These are phyloP conservation scores for Probaryconus sp. DNA, from an alignment of 1,140 invertebrate genomes.

Conservation along the genomic window DNA sequence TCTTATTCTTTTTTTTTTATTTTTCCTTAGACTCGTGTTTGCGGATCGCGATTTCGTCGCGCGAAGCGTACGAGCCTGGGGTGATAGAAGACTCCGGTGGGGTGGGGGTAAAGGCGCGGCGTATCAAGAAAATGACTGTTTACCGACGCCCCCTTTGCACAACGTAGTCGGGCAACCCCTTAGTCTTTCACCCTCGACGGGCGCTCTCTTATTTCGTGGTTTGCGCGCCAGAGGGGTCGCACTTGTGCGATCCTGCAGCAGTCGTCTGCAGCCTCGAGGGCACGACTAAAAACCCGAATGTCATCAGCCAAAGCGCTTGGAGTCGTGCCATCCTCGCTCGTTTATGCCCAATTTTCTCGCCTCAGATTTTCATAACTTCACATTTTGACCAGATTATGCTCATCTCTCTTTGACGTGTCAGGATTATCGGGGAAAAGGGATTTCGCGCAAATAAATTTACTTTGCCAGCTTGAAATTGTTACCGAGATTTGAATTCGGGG, in stretches of 20 bases:
- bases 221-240: conserved; percentile 41
- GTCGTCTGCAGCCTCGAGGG: conserved; percentile 46
- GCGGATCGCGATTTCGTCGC: conserved; percentile 12
- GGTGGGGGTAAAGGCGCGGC: conserved; percentile 51
- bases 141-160: conserved; percentile 59
- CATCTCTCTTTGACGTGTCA: conserved; percentile 8
- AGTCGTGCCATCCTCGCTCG: conserved; percentile 34
- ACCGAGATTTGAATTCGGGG: no score
- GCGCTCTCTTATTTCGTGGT: conserved; percentile 32
- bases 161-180: conserved; percentile 48
- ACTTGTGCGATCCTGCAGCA: neutral
- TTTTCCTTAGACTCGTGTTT: neutral
- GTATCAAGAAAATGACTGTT: conserved; percentile 67
- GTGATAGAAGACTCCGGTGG: conserved; percentile 32
- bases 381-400: conserved; percentile 35
- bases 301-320: conserved; percentile 44
- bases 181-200: conserved; percentile 39
- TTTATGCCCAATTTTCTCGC: conserved; percentile 50
- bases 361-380: conserved; percentile 33
- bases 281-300: conserved; percentile 44
- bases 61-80: conserved; percentile 15
- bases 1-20: no score
- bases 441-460: neutral
- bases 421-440: neutral
- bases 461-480: neutral